Conservation (phyloP, 2,797 vertebrate genomes). For the Mormyrus proboscirostris region DNA sequence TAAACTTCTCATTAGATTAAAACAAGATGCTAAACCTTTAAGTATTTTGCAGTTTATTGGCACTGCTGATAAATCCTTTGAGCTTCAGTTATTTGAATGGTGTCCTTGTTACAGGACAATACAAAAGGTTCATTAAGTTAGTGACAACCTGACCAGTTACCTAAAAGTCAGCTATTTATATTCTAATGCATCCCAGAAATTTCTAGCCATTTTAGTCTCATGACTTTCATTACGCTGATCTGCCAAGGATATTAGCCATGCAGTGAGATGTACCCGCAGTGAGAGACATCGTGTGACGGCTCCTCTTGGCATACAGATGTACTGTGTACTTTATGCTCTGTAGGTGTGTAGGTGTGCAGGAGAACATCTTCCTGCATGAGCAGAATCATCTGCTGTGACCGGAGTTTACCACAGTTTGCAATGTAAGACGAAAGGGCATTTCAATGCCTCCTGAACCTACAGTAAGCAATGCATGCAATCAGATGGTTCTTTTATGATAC, state of each 20-base stretch:
- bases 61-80: background rate
- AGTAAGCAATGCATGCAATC: background rate
- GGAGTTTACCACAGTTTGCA: background rate
- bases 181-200: background rate
- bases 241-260: background rate
- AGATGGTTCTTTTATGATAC: background rate
- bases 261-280: background rate
- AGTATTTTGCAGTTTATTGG: background rate
- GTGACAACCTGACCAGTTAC: background rate
- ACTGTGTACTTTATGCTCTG: background rate
- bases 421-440: background rate
- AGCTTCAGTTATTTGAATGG: background rate
- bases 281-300: background rate
- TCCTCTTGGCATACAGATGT: background rate
- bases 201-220: background rate
- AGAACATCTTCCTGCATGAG: slow-evolving; percentile 4
- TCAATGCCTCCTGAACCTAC: background rate
- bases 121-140: background rate
- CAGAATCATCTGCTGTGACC: background rate
- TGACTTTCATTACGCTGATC: background rate
- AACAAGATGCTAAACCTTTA: background rate
- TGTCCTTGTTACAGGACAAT: background rate
- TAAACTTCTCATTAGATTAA: background rate
- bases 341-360: background rate
- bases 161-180: background rate